Conservation (phyloP, 2,888 invertebrate species). For the Cephonodes hylas region DNA sequence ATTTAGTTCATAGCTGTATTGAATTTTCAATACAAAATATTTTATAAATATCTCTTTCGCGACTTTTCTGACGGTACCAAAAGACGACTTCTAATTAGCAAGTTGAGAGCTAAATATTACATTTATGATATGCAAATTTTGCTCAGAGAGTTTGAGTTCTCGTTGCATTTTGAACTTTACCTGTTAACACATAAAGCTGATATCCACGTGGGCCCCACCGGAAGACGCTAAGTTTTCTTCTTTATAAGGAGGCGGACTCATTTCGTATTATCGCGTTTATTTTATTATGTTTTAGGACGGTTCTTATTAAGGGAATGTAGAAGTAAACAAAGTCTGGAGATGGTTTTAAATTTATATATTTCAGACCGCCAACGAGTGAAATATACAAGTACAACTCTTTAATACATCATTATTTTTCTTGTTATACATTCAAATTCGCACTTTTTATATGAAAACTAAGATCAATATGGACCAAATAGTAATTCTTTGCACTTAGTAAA, state of each 20-base stretch:
- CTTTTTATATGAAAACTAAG: too few relatives aligned
- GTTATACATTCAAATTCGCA: too few relatives aligned
- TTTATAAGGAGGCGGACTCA: slow-evolving; percentile 47
- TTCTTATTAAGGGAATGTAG: slow-evolving; percentile 26
- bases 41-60: not conserved
- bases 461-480: too few relatives aligned
- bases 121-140: slow-evolving; percentile 79
- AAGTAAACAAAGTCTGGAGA: slow-evolving; percentile 16
- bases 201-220: slow-evolving; percentile 28
- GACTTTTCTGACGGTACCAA: slow-evolving; percentile 55
- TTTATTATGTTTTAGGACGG: slow-evolving; percentile 40
- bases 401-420: too few relatives aligned
- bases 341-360: slow-evolving; percentile 8
- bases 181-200: slow-evolving; percentile 34
- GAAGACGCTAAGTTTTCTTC: slow-evolving; percentile 46
- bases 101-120: slow-evolving; percentile 79
- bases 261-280: slow-evolving; percentile 51
- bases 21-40: too few relatives aligned
- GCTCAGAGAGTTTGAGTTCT: slow-evolving; percentile 42
- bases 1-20: too few relatives aligned
- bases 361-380: not conserved
- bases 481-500: too few relatives aligned
- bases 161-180: slow-evolving; percentile 53
- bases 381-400: not conserved
- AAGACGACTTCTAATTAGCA: slow-evolving; percentile 77